These are phyloP conservation scores for Temnothorax unifasciatus DNA, from an alignment of 2,888 invertebrate genomes.

Conservation along the genomic window DNA sequence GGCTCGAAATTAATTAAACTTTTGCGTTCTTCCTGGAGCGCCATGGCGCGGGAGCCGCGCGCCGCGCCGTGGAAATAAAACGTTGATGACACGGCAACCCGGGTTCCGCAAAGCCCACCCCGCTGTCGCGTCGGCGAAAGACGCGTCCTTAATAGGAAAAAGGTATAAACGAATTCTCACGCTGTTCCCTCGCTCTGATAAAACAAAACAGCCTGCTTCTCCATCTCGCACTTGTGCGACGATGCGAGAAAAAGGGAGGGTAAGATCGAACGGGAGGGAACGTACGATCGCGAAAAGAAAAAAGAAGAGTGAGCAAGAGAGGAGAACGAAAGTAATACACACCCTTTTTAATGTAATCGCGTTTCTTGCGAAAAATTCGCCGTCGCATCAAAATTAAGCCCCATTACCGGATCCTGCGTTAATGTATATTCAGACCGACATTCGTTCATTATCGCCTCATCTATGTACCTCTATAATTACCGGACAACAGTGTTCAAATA, in stretches of 20 bases:
- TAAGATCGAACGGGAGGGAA: constrained; percentile 3
- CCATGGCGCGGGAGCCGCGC: constrained; percentile 34
- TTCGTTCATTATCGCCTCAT: constrained; percentile 64
- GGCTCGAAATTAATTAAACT: constrained; percentile 81
- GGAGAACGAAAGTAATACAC: neutral
- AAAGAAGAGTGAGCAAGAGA: neutral
- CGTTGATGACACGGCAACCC: constrained; percentile 80
- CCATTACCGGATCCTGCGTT: constrained; percentile 36
- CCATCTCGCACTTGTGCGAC: constrained; percentile 59
- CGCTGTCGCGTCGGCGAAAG: constrained; percentile 61
- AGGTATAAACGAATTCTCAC: constrained; percentile 82
- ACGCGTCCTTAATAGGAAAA: constrained; percentile 80
- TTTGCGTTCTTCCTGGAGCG: constrained; percentile 74
- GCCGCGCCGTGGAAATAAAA: constrained; percentile 76
- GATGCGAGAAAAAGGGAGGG: constrained; percentile 56
- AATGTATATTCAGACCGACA: constrained; percentile 61
- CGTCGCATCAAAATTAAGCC: constrained; percentile 52
- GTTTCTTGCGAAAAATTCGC: constrained; percentile 63
- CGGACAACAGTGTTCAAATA: constrained; percentile 62
- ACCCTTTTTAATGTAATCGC: neutral
- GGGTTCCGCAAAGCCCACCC: constrained; percentile 75
- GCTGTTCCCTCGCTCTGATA: constrained; percentile 78
- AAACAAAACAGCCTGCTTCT: constrained; percentile 76
- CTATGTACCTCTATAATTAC: constrained; percentile 67
- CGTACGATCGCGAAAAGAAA: neutral